Evolutionary conservation across 2,888 invertebrate genomes (phyloP).

Genomic region (Nemotelus pantherinus): DNA sequence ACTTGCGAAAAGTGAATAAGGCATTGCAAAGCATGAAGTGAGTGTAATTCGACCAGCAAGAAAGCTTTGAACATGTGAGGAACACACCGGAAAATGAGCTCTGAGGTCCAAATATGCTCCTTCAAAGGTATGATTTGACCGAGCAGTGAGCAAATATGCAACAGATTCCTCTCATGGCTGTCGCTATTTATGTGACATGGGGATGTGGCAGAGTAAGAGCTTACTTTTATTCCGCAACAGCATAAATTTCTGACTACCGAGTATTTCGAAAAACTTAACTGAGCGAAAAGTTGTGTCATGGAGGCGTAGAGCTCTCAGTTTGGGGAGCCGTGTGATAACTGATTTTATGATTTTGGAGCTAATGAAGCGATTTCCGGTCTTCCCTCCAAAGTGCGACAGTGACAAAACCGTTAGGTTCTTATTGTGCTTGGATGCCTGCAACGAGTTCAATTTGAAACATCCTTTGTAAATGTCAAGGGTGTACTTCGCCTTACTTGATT

Average conservation of each 20-base stretch:
- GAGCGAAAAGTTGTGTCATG: slow-evolving; percentile 46
- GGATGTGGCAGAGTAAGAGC: background rate
- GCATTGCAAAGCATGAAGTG: background rate
- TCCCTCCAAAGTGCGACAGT: slow-evolving; percentile 42
- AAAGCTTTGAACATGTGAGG: background rate
- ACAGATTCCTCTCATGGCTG: background rate
- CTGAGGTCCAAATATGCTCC: too few relatives aligned
- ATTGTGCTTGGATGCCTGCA: slow-evolving; percentile 45
- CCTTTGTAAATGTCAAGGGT: background rate
- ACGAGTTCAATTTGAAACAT: background rate
- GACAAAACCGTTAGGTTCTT: slow-evolving; percentile 45
- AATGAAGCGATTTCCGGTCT: slow-evolving; percentile 35
- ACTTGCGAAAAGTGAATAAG: background rate
- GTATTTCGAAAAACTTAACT: slow-evolving; percentile 49
- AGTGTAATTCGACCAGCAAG: background rate
- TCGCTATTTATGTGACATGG: slow-evolving; percentile 23
- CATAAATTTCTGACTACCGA: slow-evolving; percentile 47
- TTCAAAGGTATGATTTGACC: too few relatives aligned
- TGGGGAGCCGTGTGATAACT: slow-evolving; percentile 42
- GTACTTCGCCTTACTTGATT: slow-evolving; percentile 33
- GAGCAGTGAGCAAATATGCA: too few relatives aligned
- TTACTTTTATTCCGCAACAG: slow-evolving; percentile 44
- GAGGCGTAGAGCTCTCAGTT: slow-evolving; percentile 42
- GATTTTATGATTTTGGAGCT: slow-evolving; percentile 43
- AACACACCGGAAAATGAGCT: too few relatives aligned